These are phyloP conservation scores for Odontothrips loti DNA, from an alignment of 2,888 invertebrate genomes.

Conservation along the genomic window DNA sequence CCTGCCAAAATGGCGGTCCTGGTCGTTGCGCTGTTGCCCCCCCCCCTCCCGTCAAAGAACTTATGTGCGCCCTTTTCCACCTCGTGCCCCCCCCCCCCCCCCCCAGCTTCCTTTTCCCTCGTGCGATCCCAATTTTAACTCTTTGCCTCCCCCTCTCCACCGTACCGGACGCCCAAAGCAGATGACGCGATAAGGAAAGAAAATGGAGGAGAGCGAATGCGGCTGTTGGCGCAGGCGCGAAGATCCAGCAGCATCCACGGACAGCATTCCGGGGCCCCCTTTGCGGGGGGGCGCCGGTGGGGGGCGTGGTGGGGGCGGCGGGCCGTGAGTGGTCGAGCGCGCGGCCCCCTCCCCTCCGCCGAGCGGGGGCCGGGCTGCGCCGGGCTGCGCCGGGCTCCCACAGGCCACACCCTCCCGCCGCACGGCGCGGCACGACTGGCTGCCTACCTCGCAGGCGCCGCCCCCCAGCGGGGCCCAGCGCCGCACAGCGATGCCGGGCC, in stretches of 20 bases:
- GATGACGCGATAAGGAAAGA: no score
- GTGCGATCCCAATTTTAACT: no score
- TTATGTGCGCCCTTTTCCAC: neutral
- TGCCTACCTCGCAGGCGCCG: conserved; percentile 19
- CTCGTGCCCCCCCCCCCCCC: no score
- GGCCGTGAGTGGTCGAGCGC: neutral
- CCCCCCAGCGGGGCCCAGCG: neutral
- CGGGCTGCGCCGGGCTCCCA: no score
- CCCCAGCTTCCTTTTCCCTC: no score
- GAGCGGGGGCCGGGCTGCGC: no score
- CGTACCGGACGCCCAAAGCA: no score
- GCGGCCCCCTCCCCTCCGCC: neutral
- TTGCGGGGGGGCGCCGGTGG: neutral
- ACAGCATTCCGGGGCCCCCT: neutral
- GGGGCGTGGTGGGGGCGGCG: neutral
- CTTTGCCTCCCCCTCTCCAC: no score
- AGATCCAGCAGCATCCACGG: neutral
- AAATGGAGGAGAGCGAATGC: neutral
- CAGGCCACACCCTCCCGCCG: neutral
- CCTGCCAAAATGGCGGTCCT: neutral
- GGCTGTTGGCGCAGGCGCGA: neutral
- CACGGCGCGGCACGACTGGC: conserved; percentile 7
- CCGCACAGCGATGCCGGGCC: neutral
- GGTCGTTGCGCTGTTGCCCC: neutral
- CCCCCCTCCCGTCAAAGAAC: neutral